Evolutionary conservation across 2,797 vertebrate genomes (phyloP).

Genomic region (Paguma larvata): DNA sequence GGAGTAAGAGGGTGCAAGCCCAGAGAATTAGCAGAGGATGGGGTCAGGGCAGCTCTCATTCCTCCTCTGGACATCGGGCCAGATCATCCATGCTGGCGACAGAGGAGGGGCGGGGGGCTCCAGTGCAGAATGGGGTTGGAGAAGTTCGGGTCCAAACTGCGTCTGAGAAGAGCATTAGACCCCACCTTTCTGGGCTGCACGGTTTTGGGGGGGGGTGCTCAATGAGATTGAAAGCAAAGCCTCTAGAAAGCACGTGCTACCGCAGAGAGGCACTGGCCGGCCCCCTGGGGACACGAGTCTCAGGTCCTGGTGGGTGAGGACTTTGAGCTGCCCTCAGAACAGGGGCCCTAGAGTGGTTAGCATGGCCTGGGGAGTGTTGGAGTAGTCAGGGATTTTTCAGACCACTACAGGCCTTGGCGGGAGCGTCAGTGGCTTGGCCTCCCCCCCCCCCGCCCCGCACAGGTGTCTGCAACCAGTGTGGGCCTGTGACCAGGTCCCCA

Average conservation of each 20-base stretch:
- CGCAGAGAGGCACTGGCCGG: not conserved
- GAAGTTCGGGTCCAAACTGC: not conserved
- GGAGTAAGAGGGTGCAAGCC: not conserved
- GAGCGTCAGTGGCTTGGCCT: not conserved
- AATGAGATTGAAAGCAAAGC: not conserved
- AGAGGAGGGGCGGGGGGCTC: not conserved
- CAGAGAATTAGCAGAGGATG: not conserved
- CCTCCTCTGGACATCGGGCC: not conserved
- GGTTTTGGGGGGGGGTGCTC: no score
- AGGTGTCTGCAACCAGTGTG: not conserved
- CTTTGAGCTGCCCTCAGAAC: not conserved
- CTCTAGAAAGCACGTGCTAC: rapidly evolving
- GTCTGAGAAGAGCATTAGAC: not conserved
- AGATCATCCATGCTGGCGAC: rapidly evolving
- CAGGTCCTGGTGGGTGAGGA: rapidly evolving
- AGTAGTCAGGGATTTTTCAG: not conserved
- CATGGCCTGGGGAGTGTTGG: not conserved
- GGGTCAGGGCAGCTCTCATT: not conserved
- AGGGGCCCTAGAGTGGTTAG: not conserved
- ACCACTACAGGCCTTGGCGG: not conserved
- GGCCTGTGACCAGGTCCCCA: not conserved
- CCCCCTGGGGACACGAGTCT: not conserved
- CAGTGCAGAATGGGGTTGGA: rapidly evolving
- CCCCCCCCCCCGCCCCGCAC: not conserved
- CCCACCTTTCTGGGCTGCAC: not conserved